phyloP scores from a whole-genome alignment of 2,888 invertebrate species.

The Cryptocephalus primarius region DNA sequence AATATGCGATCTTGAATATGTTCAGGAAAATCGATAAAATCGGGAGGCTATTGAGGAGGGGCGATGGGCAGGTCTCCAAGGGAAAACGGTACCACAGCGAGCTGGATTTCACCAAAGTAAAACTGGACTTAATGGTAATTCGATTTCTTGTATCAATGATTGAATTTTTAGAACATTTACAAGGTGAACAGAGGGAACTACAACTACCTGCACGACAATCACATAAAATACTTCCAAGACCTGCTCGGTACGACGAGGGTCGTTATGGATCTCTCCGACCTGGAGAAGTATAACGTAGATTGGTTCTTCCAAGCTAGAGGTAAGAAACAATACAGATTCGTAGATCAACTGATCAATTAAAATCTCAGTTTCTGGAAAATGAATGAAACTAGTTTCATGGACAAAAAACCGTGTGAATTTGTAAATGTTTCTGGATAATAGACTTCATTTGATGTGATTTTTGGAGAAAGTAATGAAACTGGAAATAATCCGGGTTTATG shows the following conservation, averaged over 20 bases:
- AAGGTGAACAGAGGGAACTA: conserved; percentile 51
- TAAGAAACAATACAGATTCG: conserved; percentile 25
- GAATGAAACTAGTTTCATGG: too few relatives aligned
- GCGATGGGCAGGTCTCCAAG: background rate
- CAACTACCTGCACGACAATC: conserved; percentile 42
- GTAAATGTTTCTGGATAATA: too few relatives aligned
- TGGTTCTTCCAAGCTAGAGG: conserved; percentile 80
- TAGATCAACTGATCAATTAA: too few relatives aligned
- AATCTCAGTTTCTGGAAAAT: too few relatives aligned
- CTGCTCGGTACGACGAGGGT: conserved; percentile 54
- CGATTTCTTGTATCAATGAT: too few relatives aligned
- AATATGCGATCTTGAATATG: too few relatives aligned
- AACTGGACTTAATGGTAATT: background rate
- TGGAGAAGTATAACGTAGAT: conserved; percentile 76
- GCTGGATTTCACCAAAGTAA: conserved; percentile 15
- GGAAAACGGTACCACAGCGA: conserved; percentile 3
- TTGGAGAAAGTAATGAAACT: too few relatives aligned
- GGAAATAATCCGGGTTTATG: too few relatives aligned
- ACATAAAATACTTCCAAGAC: conserved; percentile 54
- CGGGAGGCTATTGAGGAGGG: background rate
- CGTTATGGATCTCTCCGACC: conserved; percentile 62
- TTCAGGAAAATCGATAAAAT: too few relatives aligned
- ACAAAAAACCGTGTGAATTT: too few relatives aligned
- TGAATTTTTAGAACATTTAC: conserved; percentile 44
- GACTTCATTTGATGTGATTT: too few relatives aligned